Conservation (phyloP, 1,140 invertebrate species). For the Anthonomus grandis region DNA sequence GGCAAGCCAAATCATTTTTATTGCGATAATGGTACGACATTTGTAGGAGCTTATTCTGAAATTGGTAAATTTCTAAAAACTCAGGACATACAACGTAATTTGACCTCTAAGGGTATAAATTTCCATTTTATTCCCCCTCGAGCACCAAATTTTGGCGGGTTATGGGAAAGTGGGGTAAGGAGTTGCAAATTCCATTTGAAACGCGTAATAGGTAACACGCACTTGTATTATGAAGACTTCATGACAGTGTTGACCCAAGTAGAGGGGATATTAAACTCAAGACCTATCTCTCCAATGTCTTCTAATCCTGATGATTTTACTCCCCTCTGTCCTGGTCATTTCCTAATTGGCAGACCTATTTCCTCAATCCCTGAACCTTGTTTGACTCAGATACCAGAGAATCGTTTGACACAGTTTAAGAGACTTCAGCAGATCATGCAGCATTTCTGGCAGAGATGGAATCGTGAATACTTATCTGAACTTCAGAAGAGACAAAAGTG, state of each 20-base stretch:
- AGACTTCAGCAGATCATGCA: slow-evolving; percentile 12
- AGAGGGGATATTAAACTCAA: slow-evolving; percentile 30
- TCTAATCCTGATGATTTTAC: slow-evolving; percentile 29
- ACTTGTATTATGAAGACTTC: slow-evolving; percentile 32
- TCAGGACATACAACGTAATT: slow-evolving; percentile 6
- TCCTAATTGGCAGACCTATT: slow-evolving; percentile 27
- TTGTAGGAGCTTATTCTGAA: slow-evolving; percentile 33
- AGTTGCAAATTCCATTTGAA: slow-evolving; percentile 45
- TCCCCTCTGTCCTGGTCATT: slow-evolving; percentile 29
- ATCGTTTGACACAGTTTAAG: slow-evolving; percentile 6
- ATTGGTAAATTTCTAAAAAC: slow-evolving; percentile 47
- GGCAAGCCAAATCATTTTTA: slow-evolving; percentile 29
- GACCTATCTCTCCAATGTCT: slow-evolving; percentile 27
- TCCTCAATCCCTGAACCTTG: slow-evolving; percentile 7
- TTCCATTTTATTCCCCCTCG: slow-evolving; percentile 29
- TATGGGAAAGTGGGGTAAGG: slow-evolving; percentile 48
- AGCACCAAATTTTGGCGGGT: slow-evolving; percentile 49
- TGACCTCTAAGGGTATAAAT: slow-evolving; percentile 8
- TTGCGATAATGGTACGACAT: slow-evolving; percentile 39
- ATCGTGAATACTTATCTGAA: slow-evolving; percentile 11
- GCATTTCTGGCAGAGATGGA: slow-evolving; percentile 19
- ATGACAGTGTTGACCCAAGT: slow-evolving; percentile 25
- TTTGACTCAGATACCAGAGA: slow-evolving; percentile 1
- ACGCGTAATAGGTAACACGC: slow-evolving; percentile 17
- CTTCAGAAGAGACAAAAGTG: too few relatives aligned